Conservation (phyloP, 2,888 invertebrate genomes). For the Chironomus tentans region DNA sequence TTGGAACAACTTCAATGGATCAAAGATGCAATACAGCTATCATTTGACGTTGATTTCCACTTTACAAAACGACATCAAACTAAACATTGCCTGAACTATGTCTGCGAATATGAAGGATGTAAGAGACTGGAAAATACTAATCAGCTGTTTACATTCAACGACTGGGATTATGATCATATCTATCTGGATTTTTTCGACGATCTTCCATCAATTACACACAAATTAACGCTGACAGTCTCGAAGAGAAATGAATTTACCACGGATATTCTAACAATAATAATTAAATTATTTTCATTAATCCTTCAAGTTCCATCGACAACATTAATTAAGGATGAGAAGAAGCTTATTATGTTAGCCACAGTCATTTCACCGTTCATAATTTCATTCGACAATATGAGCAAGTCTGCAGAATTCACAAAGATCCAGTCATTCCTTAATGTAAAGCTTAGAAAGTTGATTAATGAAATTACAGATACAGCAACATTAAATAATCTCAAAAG, state of each 20-base stretch:
- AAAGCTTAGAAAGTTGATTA: no score
- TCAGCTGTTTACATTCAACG: not conserved
- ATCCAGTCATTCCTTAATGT: not conserved
- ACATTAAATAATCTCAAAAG: no score
- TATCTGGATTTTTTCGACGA: not conserved
- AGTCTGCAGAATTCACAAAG: not conserved
- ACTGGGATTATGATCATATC: constrained; percentile 1
- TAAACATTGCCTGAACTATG: not conserved
- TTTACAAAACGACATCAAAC: not conserved
- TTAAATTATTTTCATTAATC: not conserved
- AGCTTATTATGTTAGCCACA: not conserved
- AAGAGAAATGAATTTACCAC: not conserved
- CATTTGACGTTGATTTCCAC: not conserved
- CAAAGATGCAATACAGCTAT: not conserved
- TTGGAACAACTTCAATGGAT: not conserved
- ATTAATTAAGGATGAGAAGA: not conserved
- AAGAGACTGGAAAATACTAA: no score
- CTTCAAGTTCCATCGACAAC: not conserved
- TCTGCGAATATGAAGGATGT: not conserved
- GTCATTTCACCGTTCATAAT: not conserved
- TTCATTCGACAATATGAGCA: not conserved
- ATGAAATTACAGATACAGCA: no score
- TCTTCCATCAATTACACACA: not conserved
- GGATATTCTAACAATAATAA: not conserved
- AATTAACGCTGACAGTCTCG: not conserved